These are phyloP conservation scores for Drosophila gaucha DNA, from an alignment of 2,888 invertebrate species.

Conservation along the genomic window DNA sequence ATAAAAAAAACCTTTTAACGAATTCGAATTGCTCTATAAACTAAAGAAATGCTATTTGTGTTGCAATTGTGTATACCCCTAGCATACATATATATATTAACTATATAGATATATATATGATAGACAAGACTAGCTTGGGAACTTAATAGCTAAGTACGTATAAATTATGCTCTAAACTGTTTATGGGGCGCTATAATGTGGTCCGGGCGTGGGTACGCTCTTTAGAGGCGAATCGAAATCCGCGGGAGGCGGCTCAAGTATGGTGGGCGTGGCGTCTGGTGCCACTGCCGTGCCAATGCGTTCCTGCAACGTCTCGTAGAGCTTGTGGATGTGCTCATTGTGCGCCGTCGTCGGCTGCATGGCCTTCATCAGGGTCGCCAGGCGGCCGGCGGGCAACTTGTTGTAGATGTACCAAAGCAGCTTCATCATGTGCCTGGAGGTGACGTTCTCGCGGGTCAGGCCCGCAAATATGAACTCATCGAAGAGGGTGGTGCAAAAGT, in stretches of 20 bases:
- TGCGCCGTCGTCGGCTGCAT: conserved; percentile 88
- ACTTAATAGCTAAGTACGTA: not conserved
- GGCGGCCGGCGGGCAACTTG: conserved; percentile 90
- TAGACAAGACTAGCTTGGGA: conserved; percentile 22
- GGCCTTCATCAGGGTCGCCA: conserved; percentile 85
- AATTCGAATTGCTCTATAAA: not conserved
- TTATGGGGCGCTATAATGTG: conserved; percentile 85
- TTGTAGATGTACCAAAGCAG: conserved; percentile 94
- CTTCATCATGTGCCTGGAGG: conserved; percentile 93
- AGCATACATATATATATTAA: not conserved
- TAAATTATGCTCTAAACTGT: not conserved
- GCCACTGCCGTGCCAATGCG: conserved; percentile 89
- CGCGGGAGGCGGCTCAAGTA: conserved; percentile 88
- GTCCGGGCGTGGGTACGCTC: conserved; percentile 94
- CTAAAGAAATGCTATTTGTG: conserved; percentile 4
- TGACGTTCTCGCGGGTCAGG: conserved; percentile 94
- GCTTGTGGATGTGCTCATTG: conserved; percentile 92
- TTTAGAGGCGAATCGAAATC: conserved; percentile 93
- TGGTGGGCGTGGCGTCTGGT: conserved; percentile 87
- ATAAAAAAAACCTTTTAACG: too few relatives aligned
- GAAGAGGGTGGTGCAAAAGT: conserved; percentile 97
- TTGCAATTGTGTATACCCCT: not conserved
- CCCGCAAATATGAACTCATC: conserved; percentile 98
- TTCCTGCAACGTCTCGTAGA: conserved; percentile 91
- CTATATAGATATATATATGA: conserved; percentile 1